These are phyloP conservation scores for Eremobia ochroleuca DNA, from an alignment of 2,888 invertebrate species.

Conservation along the genomic window DNA sequence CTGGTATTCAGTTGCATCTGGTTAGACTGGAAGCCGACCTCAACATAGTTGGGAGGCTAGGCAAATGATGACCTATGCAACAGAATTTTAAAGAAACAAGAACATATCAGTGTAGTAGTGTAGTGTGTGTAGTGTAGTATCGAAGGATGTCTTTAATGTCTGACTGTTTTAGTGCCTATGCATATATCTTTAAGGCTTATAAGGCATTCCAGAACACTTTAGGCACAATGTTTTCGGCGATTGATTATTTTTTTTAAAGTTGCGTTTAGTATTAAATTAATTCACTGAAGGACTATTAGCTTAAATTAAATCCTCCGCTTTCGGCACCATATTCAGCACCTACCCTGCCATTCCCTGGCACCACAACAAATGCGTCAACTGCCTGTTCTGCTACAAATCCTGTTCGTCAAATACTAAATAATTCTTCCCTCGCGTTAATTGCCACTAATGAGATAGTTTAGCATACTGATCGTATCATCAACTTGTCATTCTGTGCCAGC, in stretches of 20 bases:
- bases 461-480: constrained; percentile 20
- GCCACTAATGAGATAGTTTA: constrained; percentile 34
- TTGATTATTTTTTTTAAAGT: neutral
- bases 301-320: neutral
- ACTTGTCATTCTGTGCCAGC: constrained; percentile 25
- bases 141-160: neutral
- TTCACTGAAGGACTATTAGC: no score
- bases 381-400: neutral
- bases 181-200: neutral
- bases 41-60: no score
- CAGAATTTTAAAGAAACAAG: no score
- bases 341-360: neutral
- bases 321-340: neutral
- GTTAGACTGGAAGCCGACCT: no score
- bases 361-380: neutral
- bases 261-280: neutral
- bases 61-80: no score
- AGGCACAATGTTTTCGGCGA: neutral
- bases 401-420: neutral
- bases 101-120: no score
- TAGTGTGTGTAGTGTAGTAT: no score
- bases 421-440: constrained; percentile 6
- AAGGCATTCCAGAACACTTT: neutral
- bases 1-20: no score
- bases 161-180: neutral